Conservation (phyloP, 2,113 vertebrate genomes). For the Pionites leucogaster region DNA sequence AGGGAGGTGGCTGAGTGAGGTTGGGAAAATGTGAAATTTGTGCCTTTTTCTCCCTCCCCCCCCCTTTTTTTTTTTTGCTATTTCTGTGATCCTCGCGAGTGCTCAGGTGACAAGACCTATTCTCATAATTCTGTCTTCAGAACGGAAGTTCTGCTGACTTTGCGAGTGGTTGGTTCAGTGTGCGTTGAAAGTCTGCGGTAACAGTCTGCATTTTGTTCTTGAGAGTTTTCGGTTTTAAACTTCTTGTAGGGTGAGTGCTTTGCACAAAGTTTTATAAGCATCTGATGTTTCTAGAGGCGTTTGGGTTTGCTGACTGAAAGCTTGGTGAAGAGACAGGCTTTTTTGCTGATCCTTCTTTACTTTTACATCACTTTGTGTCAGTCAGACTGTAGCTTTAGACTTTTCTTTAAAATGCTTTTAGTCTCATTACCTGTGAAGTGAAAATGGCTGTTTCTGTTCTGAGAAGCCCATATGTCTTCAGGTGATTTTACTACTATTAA, state of each 20-base stretch:
- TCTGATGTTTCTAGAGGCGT: not conserved
- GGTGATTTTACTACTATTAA: not conserved
- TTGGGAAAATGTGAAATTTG: not conserved
- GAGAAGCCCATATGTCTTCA: not conserved
- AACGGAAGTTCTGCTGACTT: not conserved
- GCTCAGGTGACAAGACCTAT: not conserved
- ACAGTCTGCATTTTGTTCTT: not conserved
- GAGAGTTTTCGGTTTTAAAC: not conserved
- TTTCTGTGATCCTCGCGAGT: not conserved
- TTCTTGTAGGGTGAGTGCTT: not conserved
- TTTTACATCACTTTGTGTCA: not conserved
- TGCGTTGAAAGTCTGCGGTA: not conserved
- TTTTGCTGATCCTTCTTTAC: not conserved
- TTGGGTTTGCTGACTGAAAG: not conserved
- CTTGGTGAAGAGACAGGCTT: not conserved
- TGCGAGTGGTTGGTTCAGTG: not conserved
- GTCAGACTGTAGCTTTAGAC: not conserved
- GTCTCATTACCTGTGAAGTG: not conserved
- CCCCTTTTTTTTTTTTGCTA: accelerated
- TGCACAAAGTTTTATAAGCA: not conserved
- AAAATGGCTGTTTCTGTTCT: not conserved
- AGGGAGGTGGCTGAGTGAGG: not conserved
- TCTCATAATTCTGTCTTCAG: not conserved
- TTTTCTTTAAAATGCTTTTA: not conserved
- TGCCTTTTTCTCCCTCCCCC: accelerated